Evolutionary conservation across 2,113 vertebrate species (phyloP).

Genomic region (Perca schrenkii): DNA sequence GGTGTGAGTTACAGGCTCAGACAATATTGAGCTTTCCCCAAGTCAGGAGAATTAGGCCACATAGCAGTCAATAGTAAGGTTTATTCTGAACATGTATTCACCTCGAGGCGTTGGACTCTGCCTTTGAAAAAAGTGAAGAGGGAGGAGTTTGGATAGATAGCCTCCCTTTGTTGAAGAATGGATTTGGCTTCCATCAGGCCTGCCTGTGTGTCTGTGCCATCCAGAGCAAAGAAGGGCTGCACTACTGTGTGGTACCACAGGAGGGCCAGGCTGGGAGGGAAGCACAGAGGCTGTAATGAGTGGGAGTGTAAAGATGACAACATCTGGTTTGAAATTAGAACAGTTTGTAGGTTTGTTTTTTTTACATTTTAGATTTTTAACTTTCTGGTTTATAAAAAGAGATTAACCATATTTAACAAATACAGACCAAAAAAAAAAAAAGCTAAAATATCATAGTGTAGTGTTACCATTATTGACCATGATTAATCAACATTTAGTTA

Average conservation of each 20-base stretch:
- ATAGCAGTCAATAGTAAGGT: background rate
- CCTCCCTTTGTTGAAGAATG: constrained; percentile 92
- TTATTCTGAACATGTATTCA: constrained; percentile 55
- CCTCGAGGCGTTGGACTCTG: constrained; percentile 95
- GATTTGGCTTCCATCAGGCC: constrained; percentile 93
- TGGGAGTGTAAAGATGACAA: background rate
- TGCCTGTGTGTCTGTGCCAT: constrained; percentile 90
- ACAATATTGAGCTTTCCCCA: background rate
- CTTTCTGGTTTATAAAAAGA: background rate
- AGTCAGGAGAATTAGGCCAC: background rate
- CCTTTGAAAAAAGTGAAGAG: constrained; percentile 98
- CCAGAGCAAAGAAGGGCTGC: constrained; percentile 95
- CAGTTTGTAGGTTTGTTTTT: no score
- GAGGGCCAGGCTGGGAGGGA: constrained; percentile 88
- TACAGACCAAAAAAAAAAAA: background rate
- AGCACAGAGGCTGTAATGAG: constrained; percentile 17
- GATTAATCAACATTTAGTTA: background rate
- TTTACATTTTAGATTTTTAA: background rate
- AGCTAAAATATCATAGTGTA: background rate
- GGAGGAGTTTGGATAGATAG: constrained; percentile 94
- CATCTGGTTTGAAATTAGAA: background rate
- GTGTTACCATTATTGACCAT: background rate
- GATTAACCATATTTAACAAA: background rate
- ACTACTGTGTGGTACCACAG: constrained; percentile 97
- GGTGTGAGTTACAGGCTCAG: constrained; percentile 19